Evolutionary conservation across 2,888 invertebrate genomes (phyloP).

Genomic region (Venusia cambrica): DNA sequence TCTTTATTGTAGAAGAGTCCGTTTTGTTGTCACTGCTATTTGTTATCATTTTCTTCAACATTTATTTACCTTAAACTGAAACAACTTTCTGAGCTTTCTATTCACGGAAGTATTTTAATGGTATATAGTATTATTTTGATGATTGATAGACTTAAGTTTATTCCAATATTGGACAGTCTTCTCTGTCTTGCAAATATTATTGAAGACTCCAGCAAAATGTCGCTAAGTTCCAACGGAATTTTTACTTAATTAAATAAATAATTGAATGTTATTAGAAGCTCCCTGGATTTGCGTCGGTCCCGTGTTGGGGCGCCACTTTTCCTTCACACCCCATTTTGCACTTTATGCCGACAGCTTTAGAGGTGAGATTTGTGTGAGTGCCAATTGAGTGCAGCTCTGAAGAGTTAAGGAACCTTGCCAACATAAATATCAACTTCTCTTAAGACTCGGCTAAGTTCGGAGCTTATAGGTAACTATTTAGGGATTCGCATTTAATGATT

Average conservation of each 20-base stretch:
- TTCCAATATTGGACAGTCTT: too few relatives aligned
- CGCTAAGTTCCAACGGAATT: background rate
- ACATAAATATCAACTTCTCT: constrained; percentile 32
- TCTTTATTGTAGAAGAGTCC: background rate
- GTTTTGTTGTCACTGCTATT: too few relatives aligned
- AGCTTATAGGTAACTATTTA: constrained; percentile 32
- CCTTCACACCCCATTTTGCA: constrained; percentile 7
- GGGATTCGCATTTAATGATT: constrained; percentile 30
- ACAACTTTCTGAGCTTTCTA: too few relatives aligned
- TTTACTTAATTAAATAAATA: constrained; percentile 19
- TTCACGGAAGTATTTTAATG: too few relatives aligned
- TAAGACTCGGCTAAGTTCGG: constrained; percentile 27
- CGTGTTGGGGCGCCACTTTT: constrained; percentile 20
- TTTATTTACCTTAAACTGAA: too few relatives aligned
- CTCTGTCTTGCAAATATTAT: too few relatives aligned
- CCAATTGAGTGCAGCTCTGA: constrained; percentile 25
- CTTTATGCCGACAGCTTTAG: constrained; percentile 13
- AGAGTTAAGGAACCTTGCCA: constrained; percentile 29
- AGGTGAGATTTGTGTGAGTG: constrained; percentile 12
- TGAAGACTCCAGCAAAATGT: too few relatives aligned
- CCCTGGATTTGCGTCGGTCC: constrained; percentile 11
- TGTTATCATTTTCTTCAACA: too few relatives aligned
- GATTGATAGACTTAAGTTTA: too few relatives aligned
- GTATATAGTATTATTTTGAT: too few relatives aligned
- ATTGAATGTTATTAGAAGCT: constrained; percentile 13